Base-by-base conservation (phyloP, 2,797 vertebrate genomes). In the Mus caroli region DNA sequence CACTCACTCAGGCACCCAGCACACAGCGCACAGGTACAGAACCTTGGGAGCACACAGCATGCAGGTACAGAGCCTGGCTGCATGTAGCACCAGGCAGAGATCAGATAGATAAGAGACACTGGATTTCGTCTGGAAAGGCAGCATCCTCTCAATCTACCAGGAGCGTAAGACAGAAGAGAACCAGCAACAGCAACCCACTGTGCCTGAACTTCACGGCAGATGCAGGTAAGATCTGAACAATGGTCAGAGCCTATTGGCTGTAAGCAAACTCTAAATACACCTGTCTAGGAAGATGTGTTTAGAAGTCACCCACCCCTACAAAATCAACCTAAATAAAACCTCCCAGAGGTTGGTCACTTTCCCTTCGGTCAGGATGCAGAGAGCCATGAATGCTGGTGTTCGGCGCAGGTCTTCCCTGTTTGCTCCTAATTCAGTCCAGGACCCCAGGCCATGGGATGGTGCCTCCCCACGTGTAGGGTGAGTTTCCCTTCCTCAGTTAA, bases 1-100 rank as follows among this genome's bases (percentile, higher is more conserved):
- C 28, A 0, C 9, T 62, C 8, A 0, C 7, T 3, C 9, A 58
- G 0, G 0, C n/a, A 6, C 28, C 7, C 43, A n/a, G 58, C 1
- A 2, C 10, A 50, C 50, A 50, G 50, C 13, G 14, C 14, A 54
- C 52, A 54, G 52, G 52, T 54, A 54, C 52, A 54, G 52, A 54
- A 5, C 3, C 43, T 43, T 43, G 43, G 3, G 13, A n/a, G 58
- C 1, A 2, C 10, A 50, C 50, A 50, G 50, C 13, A 4, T 2
- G 15, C 52, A 54, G 52, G 52, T 54, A 54, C 52, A 54, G 52
- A 54, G 13, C 22, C 43, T 34, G 14, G 31, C 1, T 28, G 0
- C 3, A 22, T 56, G 7, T 9, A 50, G 0, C 2, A 13, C 56
- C 79, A 52, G 52, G 37, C 50, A 13, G 24, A 37, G 28, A 43